phyloP scores from a whole-genome alignment of 2,888 invertebrate species.

The Rutpela maculata region DNA sequence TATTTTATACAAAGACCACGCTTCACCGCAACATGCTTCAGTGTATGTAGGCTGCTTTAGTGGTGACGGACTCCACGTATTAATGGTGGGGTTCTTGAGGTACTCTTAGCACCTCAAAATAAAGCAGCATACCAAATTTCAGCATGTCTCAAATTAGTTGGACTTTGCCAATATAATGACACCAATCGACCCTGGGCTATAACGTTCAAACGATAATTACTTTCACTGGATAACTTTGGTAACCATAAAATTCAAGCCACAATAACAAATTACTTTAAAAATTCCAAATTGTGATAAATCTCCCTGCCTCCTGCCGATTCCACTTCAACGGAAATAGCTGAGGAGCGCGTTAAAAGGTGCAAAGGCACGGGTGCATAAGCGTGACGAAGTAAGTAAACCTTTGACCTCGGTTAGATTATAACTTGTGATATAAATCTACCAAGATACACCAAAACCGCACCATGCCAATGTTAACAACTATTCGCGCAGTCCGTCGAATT shows the following conservation, averaged over 20 bases:
- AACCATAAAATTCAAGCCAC: not conserved
- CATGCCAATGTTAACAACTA: slow-evolving; percentile 27
- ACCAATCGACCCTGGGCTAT: too few relatives aligned
- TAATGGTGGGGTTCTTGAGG: too few relatives aligned
- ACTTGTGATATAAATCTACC: slow-evolving; percentile 34
- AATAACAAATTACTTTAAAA: not conserved
- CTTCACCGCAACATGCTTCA: too few relatives aligned
- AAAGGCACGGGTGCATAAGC: slow-evolving; percentile 49
- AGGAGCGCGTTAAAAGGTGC: slow-evolving; percentile 8
- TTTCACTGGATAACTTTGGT: not conserved
- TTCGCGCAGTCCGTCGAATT: slow-evolving; percentile 17
- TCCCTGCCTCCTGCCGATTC: not conserved
- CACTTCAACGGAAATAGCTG: slow-evolving; percentile 11
- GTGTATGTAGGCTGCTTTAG: too few relatives aligned
- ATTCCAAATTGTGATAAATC: not conserved
- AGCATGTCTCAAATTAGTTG: too few relatives aligned
- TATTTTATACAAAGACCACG: too few relatives aligned
- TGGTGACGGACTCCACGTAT: too few relatives aligned
- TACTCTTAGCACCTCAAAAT: too few relatives aligned
- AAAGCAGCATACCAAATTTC: too few relatives aligned
- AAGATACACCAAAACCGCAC: slow-evolving; percentile 33
- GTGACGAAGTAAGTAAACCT: slow-evolving; percentile 51
- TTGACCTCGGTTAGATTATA: slow-evolving; percentile 41
- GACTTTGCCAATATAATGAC: too few relatives aligned
- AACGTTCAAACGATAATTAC: not conserved